Conservation (phyloP, 2,888 invertebrate genomes). For the Tethea ocularis region DNA sequence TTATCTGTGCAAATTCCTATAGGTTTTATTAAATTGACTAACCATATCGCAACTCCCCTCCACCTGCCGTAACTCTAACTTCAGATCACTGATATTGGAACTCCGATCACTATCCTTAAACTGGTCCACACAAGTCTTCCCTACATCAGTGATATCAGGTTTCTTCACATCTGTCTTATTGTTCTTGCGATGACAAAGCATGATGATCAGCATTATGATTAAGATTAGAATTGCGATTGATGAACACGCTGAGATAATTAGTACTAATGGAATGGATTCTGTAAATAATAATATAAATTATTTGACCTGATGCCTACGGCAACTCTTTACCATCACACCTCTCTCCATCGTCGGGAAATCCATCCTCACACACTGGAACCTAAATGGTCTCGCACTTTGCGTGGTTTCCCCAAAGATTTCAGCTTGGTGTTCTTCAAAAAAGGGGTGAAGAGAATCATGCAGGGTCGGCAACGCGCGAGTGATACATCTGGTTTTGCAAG, state of each 20-base stretch:
- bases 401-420: too few relatives aligned
- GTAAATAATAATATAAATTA: slow-evolving; percentile 46
- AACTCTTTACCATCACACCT: too few relatives aligned
- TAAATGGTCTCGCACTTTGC: too few relatives aligned
- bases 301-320: too few relatives aligned
- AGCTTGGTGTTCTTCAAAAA: too few relatives aligned
- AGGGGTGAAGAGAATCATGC: too few relatives aligned
- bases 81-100: slow-evolving; percentile 95
- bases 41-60: slow-evolving; percentile 91
- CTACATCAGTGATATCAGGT: slow-evolving; percentile 76
- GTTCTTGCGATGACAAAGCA: slow-evolving; percentile 87
- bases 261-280: slow-evolving; percentile 89
- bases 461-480: too few relatives aligned
- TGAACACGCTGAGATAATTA: slow-evolving; percentile 90
- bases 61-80: slow-evolving; percentile 93
- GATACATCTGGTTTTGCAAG: too few relatives aligned
- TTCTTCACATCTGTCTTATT: slow-evolving; percentile 83
- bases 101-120: slow-evolving; percentile 92
- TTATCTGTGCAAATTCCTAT: too few relatives aligned
- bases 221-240: slow-evolving; percentile 91
- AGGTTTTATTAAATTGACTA: slow-evolving; percentile 40
- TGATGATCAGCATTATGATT: slow-evolving; percentile 90
- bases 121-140: slow-evolving; percentile 61
- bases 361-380: too few relatives aligned
- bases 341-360: too few relatives aligned